Evolutionary conservation across 2,113 vertebrate genomes (phyloP).

Genomic region (Carassius gibelio): DNA sequence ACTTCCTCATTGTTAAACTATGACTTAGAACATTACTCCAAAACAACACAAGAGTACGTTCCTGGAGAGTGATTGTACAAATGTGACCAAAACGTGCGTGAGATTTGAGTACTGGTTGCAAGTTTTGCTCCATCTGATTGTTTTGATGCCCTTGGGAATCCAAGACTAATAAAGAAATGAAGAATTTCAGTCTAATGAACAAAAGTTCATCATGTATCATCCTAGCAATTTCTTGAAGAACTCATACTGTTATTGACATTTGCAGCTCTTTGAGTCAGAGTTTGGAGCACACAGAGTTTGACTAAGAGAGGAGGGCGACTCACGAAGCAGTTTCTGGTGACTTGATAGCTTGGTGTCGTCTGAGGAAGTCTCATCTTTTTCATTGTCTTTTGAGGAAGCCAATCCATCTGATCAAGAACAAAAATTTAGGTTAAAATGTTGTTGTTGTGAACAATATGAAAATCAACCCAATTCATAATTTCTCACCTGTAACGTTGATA

Average conservation of each 20-base stretch:
- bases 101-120: neutral
- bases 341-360: conserved; percentile 84
- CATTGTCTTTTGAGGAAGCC: conserved; percentile 90
- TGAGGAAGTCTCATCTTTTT: conserved; percentile 92
- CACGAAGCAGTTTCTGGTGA: conserved; percentile 75
- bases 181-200: conserved; percentile 44
- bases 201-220: conserved; percentile 36
- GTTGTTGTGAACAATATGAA: neutral
- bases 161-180: conserved; percentile 55
- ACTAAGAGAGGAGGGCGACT: conserved; percentile 40
- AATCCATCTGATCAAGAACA: conserved; percentile 74
- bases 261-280: neutral
- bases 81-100: neutral
- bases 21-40: neutral
- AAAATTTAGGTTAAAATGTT: neutral
- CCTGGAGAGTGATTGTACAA: too few relatives aligned
- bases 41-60: neutral
- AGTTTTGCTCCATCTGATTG: neutral
- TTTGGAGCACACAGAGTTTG: neutral
- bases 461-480: neutral
- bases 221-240: neutral
- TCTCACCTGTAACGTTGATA: conserved; percentile 70
- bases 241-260: neutral
- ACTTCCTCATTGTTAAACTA: too few relatives aligned
- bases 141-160: conserved; percentile 49